Evolutionary conservation across 2,888 invertebrate genomes (phyloP), one percentile per base, ranked within the genome.

Genomic region (Beris morrisii): DNA sequence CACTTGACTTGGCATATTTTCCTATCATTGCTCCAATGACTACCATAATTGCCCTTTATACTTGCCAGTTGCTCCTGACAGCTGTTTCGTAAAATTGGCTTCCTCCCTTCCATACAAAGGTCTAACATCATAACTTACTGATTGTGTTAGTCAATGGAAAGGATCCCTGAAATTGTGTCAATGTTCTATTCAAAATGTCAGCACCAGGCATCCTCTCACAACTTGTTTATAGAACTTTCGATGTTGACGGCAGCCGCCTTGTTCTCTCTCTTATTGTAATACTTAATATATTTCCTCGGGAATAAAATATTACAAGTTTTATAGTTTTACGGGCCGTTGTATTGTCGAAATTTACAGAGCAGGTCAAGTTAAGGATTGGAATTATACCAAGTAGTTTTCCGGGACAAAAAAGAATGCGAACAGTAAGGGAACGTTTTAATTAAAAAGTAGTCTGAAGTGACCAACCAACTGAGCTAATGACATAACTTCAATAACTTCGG

Each of bases 81-180:
- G 56, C 56, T 56, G 43, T 43, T 43, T 56, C 56, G 56, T 43
- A 56, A 56, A 43, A 56, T 56, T 56, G 43, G 56, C 56, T 56
- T 56, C 56, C 56, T 56, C 43, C 56, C 56, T 56, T 32, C 38
- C 43, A 56, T 56, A 38, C 6, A 13, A 43, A 15, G 38, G 5
- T 31, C 32, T n/a, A 13, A 32, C 54, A 54, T 54, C 54, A 32
- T 31, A 32, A 13, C 43, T 43, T 43, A 11, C 44, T 32, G 22
- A 43, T 13, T 12, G 15, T 56, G 54, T 31, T 12, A 22, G 32
- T 30, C 22, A 31, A 30, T 22, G 4, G 30, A 4, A 11, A 6
- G 12, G 31, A 54, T n/a, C n/a, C 54, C 31, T 31, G 54, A 54
- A 54, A 54, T 54, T 54, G 54, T 54, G 54, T 54, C 31, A 54